These are phyloP conservation scores for Drosophila sordidula DNA, from an alignment of 2,888 invertebrate species.

Conservation along the genomic window DNA sequence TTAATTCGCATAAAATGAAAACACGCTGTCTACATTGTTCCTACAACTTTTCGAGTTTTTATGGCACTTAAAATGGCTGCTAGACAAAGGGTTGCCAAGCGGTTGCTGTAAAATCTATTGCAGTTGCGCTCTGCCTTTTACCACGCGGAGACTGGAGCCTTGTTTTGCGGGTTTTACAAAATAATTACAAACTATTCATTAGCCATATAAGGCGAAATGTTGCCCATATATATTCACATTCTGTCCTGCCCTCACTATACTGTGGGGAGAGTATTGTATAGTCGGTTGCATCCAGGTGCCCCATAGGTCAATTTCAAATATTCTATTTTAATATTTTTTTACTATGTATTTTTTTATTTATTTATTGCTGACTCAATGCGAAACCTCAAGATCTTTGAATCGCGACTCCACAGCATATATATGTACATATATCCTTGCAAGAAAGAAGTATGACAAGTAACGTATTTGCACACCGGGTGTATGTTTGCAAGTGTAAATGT, in stretches of 20 bases:
- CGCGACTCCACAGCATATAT: neutral
- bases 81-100: constrained; percentile 76
- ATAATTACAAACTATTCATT: constrained; percentile 51
- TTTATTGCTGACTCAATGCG: too few relatives aligned
- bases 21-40: constrained; percentile 84
- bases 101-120: constrained; percentile 65
- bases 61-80: constrained; percentile 82
- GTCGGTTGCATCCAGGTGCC: too few relatives aligned
- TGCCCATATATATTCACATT: neutral
- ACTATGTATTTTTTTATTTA: too few relatives aligned
- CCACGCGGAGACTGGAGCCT: constrained; percentile 20
- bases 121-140: constrained; percentile 41
- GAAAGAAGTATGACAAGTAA: neutral
- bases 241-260: neutral
- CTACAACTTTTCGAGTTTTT: constrained; percentile 83
- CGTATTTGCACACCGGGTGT: neutral
- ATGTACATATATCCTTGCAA: neutral
- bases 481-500: constrained; percentile 3
- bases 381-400: too few relatives aligned
- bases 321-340: too few relatives aligned
- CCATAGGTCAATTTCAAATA: too few relatives aligned
- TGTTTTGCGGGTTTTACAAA: constrained; percentile 38
- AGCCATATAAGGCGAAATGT: constrained; percentile 14
- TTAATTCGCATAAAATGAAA: constrained; percentile 85
- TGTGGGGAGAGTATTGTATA: neutral